Conservation (phyloP, 2,888 invertebrate species). For the Teleiodes luculella region DNA sequence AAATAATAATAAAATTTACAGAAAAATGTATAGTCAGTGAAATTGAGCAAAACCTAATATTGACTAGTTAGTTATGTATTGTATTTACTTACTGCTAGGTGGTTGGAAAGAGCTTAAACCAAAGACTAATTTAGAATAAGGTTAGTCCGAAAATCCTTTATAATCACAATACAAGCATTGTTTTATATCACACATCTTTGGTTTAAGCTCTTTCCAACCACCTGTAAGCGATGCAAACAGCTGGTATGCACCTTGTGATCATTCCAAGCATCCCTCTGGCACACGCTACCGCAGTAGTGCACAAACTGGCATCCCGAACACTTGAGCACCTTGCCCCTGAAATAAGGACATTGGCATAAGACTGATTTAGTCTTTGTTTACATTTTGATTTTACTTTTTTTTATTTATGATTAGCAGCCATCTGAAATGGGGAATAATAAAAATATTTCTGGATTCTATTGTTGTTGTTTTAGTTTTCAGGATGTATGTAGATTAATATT, state of each 20-base stretch:
- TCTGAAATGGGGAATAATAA: no score
- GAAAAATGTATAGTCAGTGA: no score
- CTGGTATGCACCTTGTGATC: slow-evolving; percentile 81
- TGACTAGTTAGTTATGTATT: no score
- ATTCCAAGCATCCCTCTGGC: slow-evolving; percentile 90
- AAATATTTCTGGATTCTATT: no score
- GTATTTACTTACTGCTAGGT: no score
- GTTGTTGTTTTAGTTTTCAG: background rate
- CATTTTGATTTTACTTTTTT: background rate
- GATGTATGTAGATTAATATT: background rate
- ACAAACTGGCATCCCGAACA: slow-evolving; percentile 91
- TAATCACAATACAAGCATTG: no score
- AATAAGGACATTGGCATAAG: slow-evolving; percentile 32
- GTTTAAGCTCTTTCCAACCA: background rate
- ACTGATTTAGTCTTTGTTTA: slow-evolving; percentile 1
- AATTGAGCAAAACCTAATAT: no score
- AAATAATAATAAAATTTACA: no score
- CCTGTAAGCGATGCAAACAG: background rate
- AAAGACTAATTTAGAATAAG: no score
- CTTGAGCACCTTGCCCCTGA: slow-evolving; percentile 84
- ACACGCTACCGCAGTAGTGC: slow-evolving; percentile 88
- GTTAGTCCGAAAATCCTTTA: no score
- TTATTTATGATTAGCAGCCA: no score
- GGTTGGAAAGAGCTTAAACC: background rate
- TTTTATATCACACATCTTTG: no score